phyloP scores from a whole-genome alignment of 2,888 invertebrate genomes.

The Polydrusus tereticollis region DNA sequence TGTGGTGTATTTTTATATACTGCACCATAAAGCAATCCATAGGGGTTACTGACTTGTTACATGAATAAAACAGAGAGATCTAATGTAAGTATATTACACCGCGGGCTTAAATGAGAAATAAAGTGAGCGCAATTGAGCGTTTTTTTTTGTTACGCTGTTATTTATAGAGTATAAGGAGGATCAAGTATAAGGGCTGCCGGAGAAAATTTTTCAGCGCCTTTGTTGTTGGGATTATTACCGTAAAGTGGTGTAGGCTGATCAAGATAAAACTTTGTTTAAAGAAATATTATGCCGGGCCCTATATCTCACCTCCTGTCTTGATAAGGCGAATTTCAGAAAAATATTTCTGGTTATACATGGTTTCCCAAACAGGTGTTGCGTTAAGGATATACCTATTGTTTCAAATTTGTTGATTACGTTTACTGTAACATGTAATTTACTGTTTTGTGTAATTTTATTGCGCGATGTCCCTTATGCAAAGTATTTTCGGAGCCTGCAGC shows the following conservation, averaged over 20 bases:
- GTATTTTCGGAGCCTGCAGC: no score
- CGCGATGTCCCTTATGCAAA: no score
- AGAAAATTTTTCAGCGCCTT: not conserved
- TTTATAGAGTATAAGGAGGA: not conserved
- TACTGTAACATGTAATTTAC: no score
- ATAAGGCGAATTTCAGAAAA: no score
- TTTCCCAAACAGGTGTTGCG: no score
- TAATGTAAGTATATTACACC: not conserved
- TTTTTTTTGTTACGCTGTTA: not conserved
- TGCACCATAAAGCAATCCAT: not conserved
- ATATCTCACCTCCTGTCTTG: no score
- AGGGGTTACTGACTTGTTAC: not conserved
- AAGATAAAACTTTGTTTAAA: not conserved
- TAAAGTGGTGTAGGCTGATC: not conserved
- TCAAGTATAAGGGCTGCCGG: not conserved
- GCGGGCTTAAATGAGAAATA: constrained; percentile 1
- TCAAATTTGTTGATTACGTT: no score
- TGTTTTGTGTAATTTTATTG: no score
- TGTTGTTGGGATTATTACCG: not conserved
- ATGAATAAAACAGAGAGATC: not conserved
- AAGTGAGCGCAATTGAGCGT: not conserved
- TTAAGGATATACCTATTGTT: no score
- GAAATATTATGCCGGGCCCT: no score
- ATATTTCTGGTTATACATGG: no score
- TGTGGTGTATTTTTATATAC: not conserved